Percentiles rank a stretch among this genome's conserved stretches.
These are phyloP conservation scores for Brachyhypopomus occidentalis DNA, from an alignment of 2,113 vertebrate genomes.

Conservation along the genomic window DNA sequence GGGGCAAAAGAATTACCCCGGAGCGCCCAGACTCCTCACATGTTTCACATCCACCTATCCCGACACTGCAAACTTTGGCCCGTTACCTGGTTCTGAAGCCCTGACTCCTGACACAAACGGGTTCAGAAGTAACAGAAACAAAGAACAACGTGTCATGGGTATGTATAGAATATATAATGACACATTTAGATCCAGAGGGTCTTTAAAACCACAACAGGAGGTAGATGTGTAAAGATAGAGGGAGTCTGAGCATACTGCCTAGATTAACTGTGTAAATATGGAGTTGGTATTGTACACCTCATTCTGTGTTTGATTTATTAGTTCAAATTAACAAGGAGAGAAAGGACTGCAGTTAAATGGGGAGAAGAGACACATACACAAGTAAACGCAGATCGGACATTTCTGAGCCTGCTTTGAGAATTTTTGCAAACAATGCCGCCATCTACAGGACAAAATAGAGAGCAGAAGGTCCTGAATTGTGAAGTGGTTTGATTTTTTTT, in stretches of 20 bases:
- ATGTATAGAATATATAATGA: conserved; percentile 57
- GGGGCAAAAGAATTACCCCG: background rate
- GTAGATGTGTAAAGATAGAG: background rate
- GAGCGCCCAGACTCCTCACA: conserved; percentile 23
- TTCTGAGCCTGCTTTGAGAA: conserved; percentile 45
- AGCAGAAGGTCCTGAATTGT: background rate
- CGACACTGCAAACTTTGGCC: conserved; percentile 30
- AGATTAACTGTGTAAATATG: conserved; percentile 13
- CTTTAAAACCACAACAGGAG: background rate
- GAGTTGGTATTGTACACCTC: background rate
- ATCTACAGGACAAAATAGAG: conserved; percentile 82
- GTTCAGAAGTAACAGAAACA: conserved; percentile 35
- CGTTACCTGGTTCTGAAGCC: conserved; percentile 39
- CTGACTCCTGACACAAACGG: conserved; percentile 28
- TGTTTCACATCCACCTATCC: conserved; percentile 36
- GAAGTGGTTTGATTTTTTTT: background rate
- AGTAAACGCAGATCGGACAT: conserved; percentile 52
- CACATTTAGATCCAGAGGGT: conserved; percentile 5
- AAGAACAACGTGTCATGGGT: background rate
- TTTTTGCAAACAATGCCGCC: conserved; percentile 90
- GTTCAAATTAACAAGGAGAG: conserved; percentile 62
- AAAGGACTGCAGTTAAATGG: conserved; percentile 62
- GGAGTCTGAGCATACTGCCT: background rate
- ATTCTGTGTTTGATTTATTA: conserved; percentile 38
- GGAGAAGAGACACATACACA: conserved; percentile 45